A percentile compares a stretch with the other conserved stretches of the same genome.
Conservation (phyloP, 2,888 invertebrate species). For the Tetropium fuscum region DNA sequence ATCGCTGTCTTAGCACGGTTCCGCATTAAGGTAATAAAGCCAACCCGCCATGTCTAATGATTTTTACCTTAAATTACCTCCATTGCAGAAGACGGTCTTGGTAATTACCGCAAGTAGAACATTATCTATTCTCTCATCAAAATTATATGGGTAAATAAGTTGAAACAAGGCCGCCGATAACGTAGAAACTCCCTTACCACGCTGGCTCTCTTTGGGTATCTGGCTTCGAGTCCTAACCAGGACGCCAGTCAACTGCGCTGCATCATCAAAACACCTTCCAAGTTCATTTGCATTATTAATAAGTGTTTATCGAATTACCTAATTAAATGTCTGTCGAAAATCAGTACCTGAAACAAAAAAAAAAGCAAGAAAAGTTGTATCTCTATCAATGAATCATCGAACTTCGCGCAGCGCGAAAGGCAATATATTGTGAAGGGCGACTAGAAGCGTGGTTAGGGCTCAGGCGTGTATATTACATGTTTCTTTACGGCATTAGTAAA, state of each 20-base stretch:
- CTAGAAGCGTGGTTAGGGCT: too few relatives aligned
- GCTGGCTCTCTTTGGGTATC: slow-evolving; percentile 13
- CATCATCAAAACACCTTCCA: neutral
- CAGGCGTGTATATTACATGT: too few relatives aligned
- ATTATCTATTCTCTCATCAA: slow-evolving; percentile 46
- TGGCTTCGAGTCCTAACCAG: neutral
- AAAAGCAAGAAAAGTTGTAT: too few relatives aligned
- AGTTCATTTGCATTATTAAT: too few relatives aligned
- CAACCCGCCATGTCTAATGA: slow-evolving; percentile 36
- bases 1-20: slow-evolving; percentile 7
- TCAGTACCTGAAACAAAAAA: too few relatives aligned
- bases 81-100: slow-evolving; percentile 24
- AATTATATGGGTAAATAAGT: slow-evolving; percentile 47
- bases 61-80: slow-evolving; percentile 37
- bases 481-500: too few relatives aligned
- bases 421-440: too few relatives aligned
- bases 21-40: slow-evolving; percentile 31
- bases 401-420: too few relatives aligned
- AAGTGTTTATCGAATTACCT: too few relatives aligned
- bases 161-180: slow-evolving; percentile 37
- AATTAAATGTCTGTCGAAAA: too few relatives aligned
- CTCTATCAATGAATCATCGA: too few relatives aligned
- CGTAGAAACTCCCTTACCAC: slow-evolving; percentile 23
- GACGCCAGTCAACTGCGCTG: neutral
- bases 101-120: slow-evolving; percentile 44